A percentile compares a stretch with the other conserved stretches of the same genome.
Conservation (phyloP, 2,797 vertebrate genomes). For the Sebastes taczanowskii region DNA sequence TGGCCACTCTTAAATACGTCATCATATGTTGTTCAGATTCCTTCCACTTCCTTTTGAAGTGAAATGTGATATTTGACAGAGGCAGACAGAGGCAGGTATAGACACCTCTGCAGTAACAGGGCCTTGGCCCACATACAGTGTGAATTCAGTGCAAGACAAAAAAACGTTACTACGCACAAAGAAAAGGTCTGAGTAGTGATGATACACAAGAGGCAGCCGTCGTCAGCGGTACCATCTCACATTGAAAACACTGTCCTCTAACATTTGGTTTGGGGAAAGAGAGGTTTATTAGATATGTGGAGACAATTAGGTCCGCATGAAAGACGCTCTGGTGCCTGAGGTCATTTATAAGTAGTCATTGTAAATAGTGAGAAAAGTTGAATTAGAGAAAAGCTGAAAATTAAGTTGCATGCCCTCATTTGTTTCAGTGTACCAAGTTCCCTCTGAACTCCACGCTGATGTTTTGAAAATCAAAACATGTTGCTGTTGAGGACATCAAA, state of each 20-base stretch:
- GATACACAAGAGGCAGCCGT: neutral
- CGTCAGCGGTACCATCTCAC: neutral
- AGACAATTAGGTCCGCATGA: neutral
- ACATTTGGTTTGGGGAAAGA: neutral
- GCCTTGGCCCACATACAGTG: neutral
- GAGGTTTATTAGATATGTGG: neutral
- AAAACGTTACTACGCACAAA: neutral
- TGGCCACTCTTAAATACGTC: neutral
- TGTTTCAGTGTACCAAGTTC: neutral
- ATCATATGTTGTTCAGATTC: neutral
- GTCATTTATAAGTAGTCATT: neutral
- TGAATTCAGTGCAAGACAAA: constrained; percentile 17
- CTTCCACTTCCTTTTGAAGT: neutral
- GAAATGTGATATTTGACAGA: neutral
- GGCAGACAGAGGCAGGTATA: neutral
- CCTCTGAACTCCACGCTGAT: neutral
- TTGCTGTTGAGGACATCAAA: neutral
- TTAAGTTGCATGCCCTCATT: neutral
- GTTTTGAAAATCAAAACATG: neutral
- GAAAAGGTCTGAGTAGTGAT: neutral
- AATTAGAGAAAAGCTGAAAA: neutral
- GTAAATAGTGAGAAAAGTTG: neutral
- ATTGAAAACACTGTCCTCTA: neutral
- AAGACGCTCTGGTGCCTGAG: neutral
- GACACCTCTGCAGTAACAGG: neutral